phyloP scores from a whole-genome alignment of 1,140 invertebrate genomes.

The Venustaconcha ellipsiformis region DNA sequence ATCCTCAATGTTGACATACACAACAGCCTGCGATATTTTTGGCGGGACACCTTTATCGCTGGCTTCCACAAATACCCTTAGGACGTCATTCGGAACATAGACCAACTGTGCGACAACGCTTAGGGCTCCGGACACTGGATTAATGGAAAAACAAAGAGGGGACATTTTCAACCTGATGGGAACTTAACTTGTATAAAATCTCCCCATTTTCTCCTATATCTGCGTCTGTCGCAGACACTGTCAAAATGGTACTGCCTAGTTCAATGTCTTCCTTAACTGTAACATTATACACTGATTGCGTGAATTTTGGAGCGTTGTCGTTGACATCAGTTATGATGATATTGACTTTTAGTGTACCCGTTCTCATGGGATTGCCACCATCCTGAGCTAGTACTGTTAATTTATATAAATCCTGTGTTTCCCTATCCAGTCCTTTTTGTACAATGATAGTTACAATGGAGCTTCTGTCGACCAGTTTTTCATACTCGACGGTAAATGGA shows the following conservation, averaged over 20 bases:
- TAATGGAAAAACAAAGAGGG: conserved; percentile 24
- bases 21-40: conserved; percentile 41
- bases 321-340: conserved; percentile 81
- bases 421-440: conserved; percentile 79
- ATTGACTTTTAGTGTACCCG: conserved; percentile 55
- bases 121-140: conserved; percentile 9
- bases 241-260: conserved; percentile 40
- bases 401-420: conserved; percentile 89
- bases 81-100: conserved; percentile 33
- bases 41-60: conserved; percentile 37
- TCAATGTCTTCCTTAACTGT: conserved; percentile 79
- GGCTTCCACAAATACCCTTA: conserved; percentile 43
- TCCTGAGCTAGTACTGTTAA: conserved; percentile 89
- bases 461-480: conserved; percentile 41
- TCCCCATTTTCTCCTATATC: conserved; percentile 57
- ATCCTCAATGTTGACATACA: conserved; percentile 57
- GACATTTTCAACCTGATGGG: conserved; percentile 6
- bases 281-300: conserved; percentile 66
- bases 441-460: conserved; percentile 47
- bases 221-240: conserved; percentile 49
- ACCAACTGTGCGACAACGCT: conserved; percentile 34
- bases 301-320: conserved; percentile 89
- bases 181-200: conserved; percentile 49
- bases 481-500: conserved; percentile 44
- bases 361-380: conserved; percentile 82